Evolutionary conservation across 2,113 vertebrate genomes (phyloP).

Genomic region (Nothobranchius kuhntae): DNA sequence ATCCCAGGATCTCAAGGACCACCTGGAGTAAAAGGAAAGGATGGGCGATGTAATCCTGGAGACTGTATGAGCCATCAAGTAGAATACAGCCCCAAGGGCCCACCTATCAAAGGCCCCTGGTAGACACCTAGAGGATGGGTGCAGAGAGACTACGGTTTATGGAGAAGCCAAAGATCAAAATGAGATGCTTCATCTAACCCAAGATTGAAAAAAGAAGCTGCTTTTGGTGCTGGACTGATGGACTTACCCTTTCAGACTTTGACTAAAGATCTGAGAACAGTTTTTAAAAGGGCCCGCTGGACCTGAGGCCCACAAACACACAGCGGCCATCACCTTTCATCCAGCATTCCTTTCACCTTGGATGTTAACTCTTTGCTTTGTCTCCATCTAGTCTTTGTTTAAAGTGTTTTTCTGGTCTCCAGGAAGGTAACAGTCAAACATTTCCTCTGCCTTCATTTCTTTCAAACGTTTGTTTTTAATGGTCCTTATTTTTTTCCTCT

Average conservation of each 20-base stretch:
- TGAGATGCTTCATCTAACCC: conserved; percentile 32
- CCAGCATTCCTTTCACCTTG: conserved; percentile 8
- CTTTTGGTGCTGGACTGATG: conserved; percentile 29
- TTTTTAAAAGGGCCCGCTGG: conserved; percentile 29
- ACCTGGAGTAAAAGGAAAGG: conserved; percentile 84
- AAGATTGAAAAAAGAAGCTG: conserved; percentile 31
- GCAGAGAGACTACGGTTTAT: conserved; percentile 30
- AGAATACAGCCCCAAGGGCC: conserved; percentile 89
- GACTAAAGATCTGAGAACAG: conserved; percentile 21
- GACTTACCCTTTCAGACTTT: conserved; percentile 6
- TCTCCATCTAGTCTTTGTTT: conserved; percentile 26
- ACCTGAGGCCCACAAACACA: conserved; percentile 39
- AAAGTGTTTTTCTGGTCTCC: conserved; percentile 5
- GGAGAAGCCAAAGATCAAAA: conserved; percentile 42
- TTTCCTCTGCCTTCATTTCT: conserved; percentile 36
- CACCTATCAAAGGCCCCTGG: conserved; percentile 87
- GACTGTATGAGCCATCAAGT: conserved; percentile 88
- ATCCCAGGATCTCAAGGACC: conserved; percentile 86
- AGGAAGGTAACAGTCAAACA: no score
- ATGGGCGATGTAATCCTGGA: conserved; percentile 89
- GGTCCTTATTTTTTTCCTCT: conserved; percentile 3
- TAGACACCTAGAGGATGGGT: conserved; percentile 49
- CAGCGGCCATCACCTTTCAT: conserved; percentile 40
- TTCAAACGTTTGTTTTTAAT: neutral
- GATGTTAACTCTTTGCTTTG: conserved; percentile 29